Base-by-base conservation (phyloP, 2,888 invertebrate species). In the Metallyticus violacea region DNA sequence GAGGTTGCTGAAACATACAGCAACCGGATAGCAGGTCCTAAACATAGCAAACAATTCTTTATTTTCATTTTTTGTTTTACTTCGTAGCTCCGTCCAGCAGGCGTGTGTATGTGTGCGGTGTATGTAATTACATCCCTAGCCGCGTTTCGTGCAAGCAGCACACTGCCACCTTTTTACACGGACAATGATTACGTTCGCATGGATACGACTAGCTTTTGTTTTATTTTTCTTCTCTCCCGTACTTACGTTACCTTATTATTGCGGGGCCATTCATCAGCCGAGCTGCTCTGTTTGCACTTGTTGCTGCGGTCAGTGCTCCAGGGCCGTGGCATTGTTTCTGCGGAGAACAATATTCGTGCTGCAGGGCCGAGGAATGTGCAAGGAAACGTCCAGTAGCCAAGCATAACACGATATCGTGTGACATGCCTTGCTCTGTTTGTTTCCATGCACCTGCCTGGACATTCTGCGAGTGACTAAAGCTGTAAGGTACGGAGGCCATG, bases 171-270 rank as follows among this genome's bases (percentile, higher is more conserved):
- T 30, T 81, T 81, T 26, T 82, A 22, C 82, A 76, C 82, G 62
- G 82, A 30, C 76, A 82, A 26, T 82, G 82, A 82, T 82, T 82
- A 82, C 82, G 15, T 40, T 81, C 81, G n/a, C 81, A 81, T 26
- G 30, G 40, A 62, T 62, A 62, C 40, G 40, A 62, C 9, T 22
- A 15, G 40, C 15, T 22, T 62, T 62, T n/a, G n/a, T n/a, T n/a
- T n/a, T n/a, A n/a, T n/a, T n/a, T n/a, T n/a, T n/a, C n/a, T n/a
- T n/a, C n/a, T n/a, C n/a, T n/a, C n/a, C n/a, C n/a, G n/a, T n/a
- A n/a, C n/a, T n/a, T n/a, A n/a, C n/a, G n/a, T n/a, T n/a, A n/a
- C n/a, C n/a, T n/a, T n/a, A n/a, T 62, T 62, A 22, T 62, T 62
- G 9, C 15, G 40, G 15, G 22, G 40, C 40, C 40, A 62, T 62